phyloP scores from a whole-genome alignment of 2,113 vertebrate genomes.

The Shinisaurus crocodilurus region DNA sequence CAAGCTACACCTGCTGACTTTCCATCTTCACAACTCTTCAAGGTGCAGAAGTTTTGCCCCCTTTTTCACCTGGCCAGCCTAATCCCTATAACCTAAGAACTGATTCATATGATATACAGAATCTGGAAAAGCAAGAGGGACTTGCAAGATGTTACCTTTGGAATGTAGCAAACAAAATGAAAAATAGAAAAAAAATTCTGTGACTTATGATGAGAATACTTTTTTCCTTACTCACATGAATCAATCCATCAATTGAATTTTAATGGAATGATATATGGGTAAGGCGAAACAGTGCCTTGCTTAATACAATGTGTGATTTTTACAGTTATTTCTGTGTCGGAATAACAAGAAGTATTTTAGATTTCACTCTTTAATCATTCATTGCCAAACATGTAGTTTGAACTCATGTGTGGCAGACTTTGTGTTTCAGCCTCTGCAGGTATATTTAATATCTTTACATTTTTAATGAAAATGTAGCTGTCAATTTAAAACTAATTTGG shows the following conservation, averaged over 20 bases:
- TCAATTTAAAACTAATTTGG: constrained; percentile 90
- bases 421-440: constrained; percentile 66
- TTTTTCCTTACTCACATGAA: constrained; percentile 48
- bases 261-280: constrained; percentile 29
- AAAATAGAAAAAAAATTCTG: constrained; percentile 36
- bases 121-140: neutral
- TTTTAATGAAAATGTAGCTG: constrained; percentile 86
- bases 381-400: constrained; percentile 1
- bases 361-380: constrained; percentile 39
- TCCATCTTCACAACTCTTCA: neutral
- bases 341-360: constrained; percentile 35
- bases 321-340: neutral
- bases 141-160: neutral
- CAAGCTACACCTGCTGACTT: no score
- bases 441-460: constrained; percentile 78
- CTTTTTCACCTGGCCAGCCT: no score
- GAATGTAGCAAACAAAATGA: constrained; percentile 24
- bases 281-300: constrained; percentile 22
- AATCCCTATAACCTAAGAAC: neutral
- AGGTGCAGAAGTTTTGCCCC: neutral
- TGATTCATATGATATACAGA: neutral
- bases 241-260: constrained; percentile 34
- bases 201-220: constrained; percentile 24
- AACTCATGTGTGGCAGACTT: constrained; percentile 37
- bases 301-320: constrained; percentile 2